Base-by-base conservation (phyloP, 2,888 invertebrate species). In the Gastrophysa polygoni region DNA sequence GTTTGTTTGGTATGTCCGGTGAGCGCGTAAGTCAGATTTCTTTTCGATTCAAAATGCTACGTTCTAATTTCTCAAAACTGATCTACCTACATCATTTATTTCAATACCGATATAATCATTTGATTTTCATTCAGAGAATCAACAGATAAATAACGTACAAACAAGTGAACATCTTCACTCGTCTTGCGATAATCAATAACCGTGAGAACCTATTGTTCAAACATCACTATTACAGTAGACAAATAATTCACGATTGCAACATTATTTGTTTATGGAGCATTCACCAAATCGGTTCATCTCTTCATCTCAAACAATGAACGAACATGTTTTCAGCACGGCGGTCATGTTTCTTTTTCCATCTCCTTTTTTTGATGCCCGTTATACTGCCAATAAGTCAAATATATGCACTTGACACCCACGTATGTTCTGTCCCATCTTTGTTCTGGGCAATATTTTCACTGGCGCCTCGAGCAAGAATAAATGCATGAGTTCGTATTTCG, bases 361-460 rank as follows among this genome's bases (percentile, higher is more conserved):
- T 24, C 24, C 7, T 24, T 24, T 24, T 24, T 32, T 38, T 38
- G 14, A 14, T 38, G 38, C 38, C 38, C 38, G 38, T 38, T 59
- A 70, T 70, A 70, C 72, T 72, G 73, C 74, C 75, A 76, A 75
- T 76, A 75, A 75, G 73, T 74, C 73, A 76, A 75, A 76, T 75
- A 75, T 76, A 76, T 76, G 74, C 75, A 74, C 74, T 74, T 70
- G 68, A 38, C 38, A 38, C 38, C 38, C 38, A 38, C 38, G 14
- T n/a, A n/a, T 11, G 38, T 38, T 38, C 38, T 38, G 38, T 38
- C 38, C 6, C 38, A 38, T 38, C 38, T 38, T 38, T 38, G 38
- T 38, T 38, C 38, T 38, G 38, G 38, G 38, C 14, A 38, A 38
- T n/a, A n/a, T 38, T 38, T 38, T 38, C 11, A 14, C 38, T 38